These are phyloP conservation scores for Vicugna pacos DNA, from an alignment of 2,113 vertebrate species.

Conservation along the genomic window DNA sequence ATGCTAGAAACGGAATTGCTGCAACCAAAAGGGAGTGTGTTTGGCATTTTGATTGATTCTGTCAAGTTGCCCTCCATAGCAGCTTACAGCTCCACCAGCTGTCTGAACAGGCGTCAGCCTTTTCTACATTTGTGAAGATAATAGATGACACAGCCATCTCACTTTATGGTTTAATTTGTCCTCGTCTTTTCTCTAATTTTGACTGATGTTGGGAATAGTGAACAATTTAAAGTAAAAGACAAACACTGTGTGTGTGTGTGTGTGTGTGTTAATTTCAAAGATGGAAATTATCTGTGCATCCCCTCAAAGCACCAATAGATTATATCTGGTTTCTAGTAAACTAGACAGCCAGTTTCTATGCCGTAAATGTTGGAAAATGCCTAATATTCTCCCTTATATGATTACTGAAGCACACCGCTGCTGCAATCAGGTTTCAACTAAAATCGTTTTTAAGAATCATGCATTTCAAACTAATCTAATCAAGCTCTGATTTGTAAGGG, in stretches of 20 bases:
- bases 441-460: conserved; percentile 66
- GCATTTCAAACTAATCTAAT: conserved; percentile 69
- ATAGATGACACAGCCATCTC: background rate
- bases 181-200: background rate
- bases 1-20: background rate
- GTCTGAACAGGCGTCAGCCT: background rate
- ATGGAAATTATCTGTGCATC: background rate
- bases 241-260: background rate
- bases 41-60: conserved; percentile 14
- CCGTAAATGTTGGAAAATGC: conserved; percentile 74
- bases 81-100: background rate
- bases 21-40: background rate
- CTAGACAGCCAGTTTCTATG: background rate
- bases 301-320: background rate
- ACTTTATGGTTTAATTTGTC: background rate
- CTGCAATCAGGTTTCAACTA: conserved; percentile 61
- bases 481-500: conserved; percentile 47
- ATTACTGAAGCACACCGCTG: conserved; percentile 51
- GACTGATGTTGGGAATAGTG: conserved; percentile 61
- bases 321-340: conserved; percentile 66
- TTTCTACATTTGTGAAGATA: background rate
- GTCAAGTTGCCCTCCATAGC: background rate
- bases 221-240: conserved; percentile 74
- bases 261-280: conserved; percentile 39
- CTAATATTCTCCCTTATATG: conserved; percentile 47